Base-by-base conservation (phyloP, 1,140 invertebrate genomes). In the Dryas iulia region DNA sequence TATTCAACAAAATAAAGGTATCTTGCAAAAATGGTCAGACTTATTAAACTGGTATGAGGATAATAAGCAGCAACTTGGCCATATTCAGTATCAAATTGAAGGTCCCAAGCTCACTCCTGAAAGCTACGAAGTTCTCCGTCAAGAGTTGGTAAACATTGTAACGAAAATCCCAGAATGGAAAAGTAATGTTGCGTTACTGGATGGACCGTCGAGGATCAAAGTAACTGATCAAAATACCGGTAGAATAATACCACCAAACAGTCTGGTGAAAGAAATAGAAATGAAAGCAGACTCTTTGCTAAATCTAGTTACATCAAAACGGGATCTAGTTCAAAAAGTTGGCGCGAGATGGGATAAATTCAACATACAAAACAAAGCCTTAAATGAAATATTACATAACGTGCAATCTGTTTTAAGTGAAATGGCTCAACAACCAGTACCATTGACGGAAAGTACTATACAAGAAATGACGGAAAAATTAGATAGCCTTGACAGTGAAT, bases 1-100 rank as follows among this genome's bases (percentile, higher is more conserved):
- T 70, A 92, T 98, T 63, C 92, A 94, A 77, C 93, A 95, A 71
- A 97, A 97, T 82, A 96, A 96, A 86, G 92, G 91, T 0, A 93
- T 94, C 14, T 89, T 98, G 23, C 95, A 98, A 82, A 96, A 96
- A 72, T 98, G 97, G 96, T 94, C 94, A 1, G 96, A 97, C 72
- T 93, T 98, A 25, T 82, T 97, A 12, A 95, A 95, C 66, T 97
- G 96, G 96, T 94, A 96, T 71, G 94, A 95, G 70, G 96, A 97
- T 69, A 94, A 95, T n/a, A 94, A 94, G 66, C 95, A 96, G 74
- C 96, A 97, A 77, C 81, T 98, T 58, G 94, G 94, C 65, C 96
- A 98, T 73, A 93, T 96, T 35, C 95, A 97, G 77, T 96, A 96
- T 76, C 95, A 97, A 86, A 87, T 97, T 10, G 95, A 96, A 58